Conservation (phyloP, 2,797 vertebrate genomes). For the Pipistrellus pygmaeus region DNA sequence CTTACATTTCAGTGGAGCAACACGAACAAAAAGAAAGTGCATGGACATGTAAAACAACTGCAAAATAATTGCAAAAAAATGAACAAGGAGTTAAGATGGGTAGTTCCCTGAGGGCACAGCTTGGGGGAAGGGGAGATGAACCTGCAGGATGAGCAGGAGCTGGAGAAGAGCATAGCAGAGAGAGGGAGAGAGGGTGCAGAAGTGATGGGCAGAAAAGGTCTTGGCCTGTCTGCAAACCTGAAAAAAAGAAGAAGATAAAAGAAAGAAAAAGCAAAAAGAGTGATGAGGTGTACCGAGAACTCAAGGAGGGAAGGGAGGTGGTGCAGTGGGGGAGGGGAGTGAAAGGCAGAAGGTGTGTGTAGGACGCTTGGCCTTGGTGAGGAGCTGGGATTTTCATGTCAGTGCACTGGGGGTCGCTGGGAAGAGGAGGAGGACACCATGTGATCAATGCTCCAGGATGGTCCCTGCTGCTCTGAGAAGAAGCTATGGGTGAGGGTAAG, state of each 20-base stretch:
- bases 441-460: not conserved
- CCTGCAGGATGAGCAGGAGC: not conserved
- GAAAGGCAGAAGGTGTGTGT: accelerated
- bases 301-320: not conserved
- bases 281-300: not conserved
- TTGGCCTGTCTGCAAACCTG: not conserved
- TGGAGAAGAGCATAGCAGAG: not conserved
- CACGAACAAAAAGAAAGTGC: not conserved
- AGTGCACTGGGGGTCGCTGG: not conserved
- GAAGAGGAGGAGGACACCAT: not conserved
- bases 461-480: not conserved
- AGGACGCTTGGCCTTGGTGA: not conserved
- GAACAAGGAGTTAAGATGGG: not conserved
- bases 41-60: not conserved
- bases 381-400: too few relatives aligned
- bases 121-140: accelerated
- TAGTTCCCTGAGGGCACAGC: not conserved
- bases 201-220: not conserved
- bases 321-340: accelerated
- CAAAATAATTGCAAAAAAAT: not conserved
- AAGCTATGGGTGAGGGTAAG: not conserved
- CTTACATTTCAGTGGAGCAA: not conserved
- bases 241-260: not conserved
- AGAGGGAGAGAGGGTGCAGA: not conserved
- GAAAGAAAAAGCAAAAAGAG: not conserved